Evolutionary conservation across 2,888 invertebrate species (phyloP).

Genomic region (Labia minor): DNA sequence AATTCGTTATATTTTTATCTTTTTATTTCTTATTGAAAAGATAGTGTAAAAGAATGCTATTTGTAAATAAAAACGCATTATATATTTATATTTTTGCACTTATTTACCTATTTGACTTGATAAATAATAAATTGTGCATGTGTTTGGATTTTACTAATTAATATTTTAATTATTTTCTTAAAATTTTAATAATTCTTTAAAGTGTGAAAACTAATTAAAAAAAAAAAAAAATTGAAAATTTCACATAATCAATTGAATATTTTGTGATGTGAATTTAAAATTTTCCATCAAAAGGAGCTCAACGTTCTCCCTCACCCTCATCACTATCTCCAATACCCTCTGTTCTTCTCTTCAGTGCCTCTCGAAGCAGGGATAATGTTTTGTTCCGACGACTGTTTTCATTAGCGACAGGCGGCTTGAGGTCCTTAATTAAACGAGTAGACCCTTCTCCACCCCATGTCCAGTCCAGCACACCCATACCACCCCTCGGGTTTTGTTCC

Average conservation of each 20-base stretch:
- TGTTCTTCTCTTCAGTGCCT: too few species aligned
- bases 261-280: not conserved
- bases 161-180: too few species aligned
- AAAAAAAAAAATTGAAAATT: not conserved
- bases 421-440: not conserved
- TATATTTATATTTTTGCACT: too few species aligned
- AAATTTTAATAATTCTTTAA: not conserved
- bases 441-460: not conserved
- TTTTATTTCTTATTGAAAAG: too few species aligned
- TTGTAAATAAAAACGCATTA: too few species aligned
- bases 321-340: too few species aligned
- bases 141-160: too few species aligned
- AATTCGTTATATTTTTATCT: too few species aligned
- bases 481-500: not conserved
- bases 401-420: constrained; percentile 7
- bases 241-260: not conserved
- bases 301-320: not conserved
- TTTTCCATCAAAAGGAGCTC: not conserved
- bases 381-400: constrained; percentile 13
- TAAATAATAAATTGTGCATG: too few species aligned
- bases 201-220: not conserved
- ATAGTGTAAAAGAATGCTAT: too few species aligned
- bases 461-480: not conserved
- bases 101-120: too few species aligned
- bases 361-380: not conserved